Percentiles rank a stretch among this genome's conserved stretches.
phyloP scores from a whole-genome alignment of 2,888 invertebrate genomes.

The Perizoma flavofasciatum region DNA sequence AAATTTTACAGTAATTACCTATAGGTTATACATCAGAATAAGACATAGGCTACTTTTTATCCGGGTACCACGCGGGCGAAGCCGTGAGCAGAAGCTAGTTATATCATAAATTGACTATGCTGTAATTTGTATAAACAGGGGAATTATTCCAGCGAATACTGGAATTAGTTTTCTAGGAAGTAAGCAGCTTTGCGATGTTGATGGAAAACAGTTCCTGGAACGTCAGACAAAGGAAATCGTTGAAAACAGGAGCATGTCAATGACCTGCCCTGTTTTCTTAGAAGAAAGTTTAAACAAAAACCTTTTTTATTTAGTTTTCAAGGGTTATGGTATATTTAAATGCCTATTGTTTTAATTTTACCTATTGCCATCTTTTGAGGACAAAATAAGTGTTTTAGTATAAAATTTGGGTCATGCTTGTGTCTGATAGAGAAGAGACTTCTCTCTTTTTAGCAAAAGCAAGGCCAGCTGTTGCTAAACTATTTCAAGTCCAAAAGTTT shows the following conservation, averaged over 20 bases:
- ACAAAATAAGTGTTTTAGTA: conserved; percentile 6
- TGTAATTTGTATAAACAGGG: not conserved
- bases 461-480: conserved; percentile 7
- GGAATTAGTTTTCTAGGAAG: conserved; percentile 4
- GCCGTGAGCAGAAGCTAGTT: too few species aligned
- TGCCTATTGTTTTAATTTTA: too few species aligned
- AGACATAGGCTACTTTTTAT: too few species aligned
- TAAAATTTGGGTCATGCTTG: conserved; percentile 17
- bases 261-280: conserved; percentile 15
- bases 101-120: too few species aligned
- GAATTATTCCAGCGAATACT: not conserved
- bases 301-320: not conserved
- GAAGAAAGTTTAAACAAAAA: conserved; percentile 7
- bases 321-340: not conserved
- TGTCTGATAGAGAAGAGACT: conserved; percentile 1
- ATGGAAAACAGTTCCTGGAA: conserved; percentile 26
- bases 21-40: too few species aligned
- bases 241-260: conserved; percentile 18
- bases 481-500: conserved; percentile 19
- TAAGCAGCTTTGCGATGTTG: conserved; percentile 17
- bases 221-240: conserved; percentile 34
- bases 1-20: too few species aligned
- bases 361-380: not conserved
- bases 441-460: not conserved
- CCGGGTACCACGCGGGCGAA: too few species aligned